A percentile compares a stretch with the other conserved stretches of the same genome.
Evolutionary conservation across 1,140 invertebrate species (phyloP).

Genomic region (Caenorhabditis brenneri): DNA sequence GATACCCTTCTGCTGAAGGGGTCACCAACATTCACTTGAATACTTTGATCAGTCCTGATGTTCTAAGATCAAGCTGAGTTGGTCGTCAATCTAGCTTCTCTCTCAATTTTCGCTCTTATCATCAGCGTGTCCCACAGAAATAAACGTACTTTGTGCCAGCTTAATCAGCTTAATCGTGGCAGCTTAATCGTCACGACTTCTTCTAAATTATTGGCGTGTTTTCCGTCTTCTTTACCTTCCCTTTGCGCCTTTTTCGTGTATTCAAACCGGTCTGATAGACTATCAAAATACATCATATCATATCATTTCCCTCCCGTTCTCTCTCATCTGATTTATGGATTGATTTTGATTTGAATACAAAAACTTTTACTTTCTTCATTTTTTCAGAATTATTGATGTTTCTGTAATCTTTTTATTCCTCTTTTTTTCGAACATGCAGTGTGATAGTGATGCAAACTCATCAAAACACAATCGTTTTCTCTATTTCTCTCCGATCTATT

Average conservation of each 20-base stretch:
- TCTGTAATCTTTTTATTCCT: not conserved
- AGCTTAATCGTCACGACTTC: not conserved
- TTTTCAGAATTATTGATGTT: not conserved
- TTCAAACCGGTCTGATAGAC: not conserved
- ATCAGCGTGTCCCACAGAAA: no score
- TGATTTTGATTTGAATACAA: not conserved
- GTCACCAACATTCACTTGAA: no score
- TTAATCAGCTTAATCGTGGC: not conserved
- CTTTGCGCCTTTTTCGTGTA: not conserved
- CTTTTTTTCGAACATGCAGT: not conserved
- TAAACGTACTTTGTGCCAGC: not conserved
- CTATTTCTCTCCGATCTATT: not conserved
- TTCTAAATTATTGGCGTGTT: not conserved
- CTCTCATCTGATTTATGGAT: not conserved
- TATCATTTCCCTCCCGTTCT: no score
- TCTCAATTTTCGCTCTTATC: no score
- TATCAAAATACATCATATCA: not conserved
- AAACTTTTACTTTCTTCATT: not conserved
- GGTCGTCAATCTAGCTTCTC: no score
- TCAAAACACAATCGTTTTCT: slow-evolving; percentile 1
- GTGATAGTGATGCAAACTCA: slow-evolving; percentile 15
- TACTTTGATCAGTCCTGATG: no score
- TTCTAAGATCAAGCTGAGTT: no score
- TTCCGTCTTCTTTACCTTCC: no score
- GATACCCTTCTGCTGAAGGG: no score